Conservation (phyloP, 2,113 vertebrate genomes). For the Daphoenositta chrysoptera region DNA sequence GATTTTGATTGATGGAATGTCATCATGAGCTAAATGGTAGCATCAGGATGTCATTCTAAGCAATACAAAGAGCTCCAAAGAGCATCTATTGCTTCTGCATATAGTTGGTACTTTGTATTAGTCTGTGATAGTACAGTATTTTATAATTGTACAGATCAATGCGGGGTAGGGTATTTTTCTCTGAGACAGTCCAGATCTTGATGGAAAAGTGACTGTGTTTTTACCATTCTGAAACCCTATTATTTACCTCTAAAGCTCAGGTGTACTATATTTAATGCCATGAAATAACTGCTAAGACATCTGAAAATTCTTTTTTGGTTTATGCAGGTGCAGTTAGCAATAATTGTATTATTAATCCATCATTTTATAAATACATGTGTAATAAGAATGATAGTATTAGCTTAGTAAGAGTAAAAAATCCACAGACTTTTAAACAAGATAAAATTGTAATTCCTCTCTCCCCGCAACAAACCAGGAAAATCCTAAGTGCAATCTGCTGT, state of each 20-base stretch:
- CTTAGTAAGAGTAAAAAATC: background rate
- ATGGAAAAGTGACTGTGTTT: background rate
- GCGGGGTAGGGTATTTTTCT: background rate
- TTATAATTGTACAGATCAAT: background rate
- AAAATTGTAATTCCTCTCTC: background rate
- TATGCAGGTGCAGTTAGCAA: background rate
- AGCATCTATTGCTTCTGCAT: background rate
- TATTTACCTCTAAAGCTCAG: background rate
- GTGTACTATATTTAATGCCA: background rate
- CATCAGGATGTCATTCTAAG: background rate
- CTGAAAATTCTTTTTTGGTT: background rate
- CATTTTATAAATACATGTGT: fast-evolving
- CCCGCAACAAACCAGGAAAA: background rate
- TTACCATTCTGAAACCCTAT: background rate
- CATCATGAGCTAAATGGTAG: background rate
- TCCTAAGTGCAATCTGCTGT: background rate
- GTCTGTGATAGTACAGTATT: background rate
- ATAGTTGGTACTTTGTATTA: background rate
- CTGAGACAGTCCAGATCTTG: background rate
- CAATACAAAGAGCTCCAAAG: background rate
- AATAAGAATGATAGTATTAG: background rate
- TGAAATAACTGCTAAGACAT: background rate
- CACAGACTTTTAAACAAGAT: background rate
- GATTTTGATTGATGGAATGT: constrained; percentile 47
- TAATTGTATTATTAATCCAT: background rate